Evolutionary conservation across 2,888 invertebrate genomes (phyloP).

Genomic region (Rhyacophila evoluta): DNA sequence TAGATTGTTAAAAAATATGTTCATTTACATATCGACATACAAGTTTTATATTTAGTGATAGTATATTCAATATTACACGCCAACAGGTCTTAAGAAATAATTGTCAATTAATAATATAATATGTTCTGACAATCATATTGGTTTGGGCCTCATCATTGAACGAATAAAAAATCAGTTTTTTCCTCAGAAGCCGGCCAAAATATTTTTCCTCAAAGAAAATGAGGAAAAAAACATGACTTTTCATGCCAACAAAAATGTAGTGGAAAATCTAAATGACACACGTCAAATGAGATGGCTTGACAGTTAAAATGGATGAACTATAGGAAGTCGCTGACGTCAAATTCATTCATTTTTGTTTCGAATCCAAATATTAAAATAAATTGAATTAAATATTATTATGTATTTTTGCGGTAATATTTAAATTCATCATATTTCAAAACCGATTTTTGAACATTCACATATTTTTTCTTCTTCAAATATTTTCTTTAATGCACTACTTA

Average conservation of each 20-base stretch:
- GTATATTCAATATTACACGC: background rate
- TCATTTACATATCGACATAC: no score
- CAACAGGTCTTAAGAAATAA: background rate
- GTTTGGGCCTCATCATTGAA: background rate
- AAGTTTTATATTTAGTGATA: no score
- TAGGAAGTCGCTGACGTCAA: background rate
- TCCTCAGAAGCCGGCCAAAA: background rate
- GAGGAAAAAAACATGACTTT: background rate
- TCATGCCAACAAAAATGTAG: constrained; percentile 14
- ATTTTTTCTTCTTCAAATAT: no score
- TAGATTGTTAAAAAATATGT: no score
- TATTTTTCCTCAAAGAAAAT: background rate
- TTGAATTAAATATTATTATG: no score
- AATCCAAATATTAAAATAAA: background rate
- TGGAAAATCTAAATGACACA: background rate
- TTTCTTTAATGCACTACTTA: no score
- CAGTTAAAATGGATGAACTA: constrained; percentile 20
- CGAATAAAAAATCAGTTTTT: background rate
- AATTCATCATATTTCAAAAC: no score
- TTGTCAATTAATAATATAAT: background rate
- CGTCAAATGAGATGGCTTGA: constrained; percentile 8
- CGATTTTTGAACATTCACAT: no score
- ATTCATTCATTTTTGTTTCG: background rate
- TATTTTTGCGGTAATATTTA: no score
- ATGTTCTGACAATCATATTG: constrained; percentile 6